phyloP scores from a whole-genome alignment of 2,888 invertebrate species.

The Sericinus montela region DNA sequence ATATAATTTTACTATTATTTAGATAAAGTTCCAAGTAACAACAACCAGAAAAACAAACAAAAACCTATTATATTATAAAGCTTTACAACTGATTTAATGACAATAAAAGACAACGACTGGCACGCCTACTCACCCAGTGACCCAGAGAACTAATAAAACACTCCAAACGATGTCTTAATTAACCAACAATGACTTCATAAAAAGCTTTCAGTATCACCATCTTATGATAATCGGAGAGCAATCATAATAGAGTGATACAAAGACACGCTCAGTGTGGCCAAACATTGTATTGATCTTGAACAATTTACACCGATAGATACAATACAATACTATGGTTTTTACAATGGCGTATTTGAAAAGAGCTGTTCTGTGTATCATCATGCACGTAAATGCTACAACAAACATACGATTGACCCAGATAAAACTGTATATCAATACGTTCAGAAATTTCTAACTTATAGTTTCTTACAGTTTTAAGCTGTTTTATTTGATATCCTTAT shows the following conservation, averaged over 20 bases:
- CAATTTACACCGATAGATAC: slow-evolving; percentile 47
- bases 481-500: neutral
- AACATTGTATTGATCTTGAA: slow-evolving; percentile 54
- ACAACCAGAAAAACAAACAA: neutral
- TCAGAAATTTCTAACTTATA: slow-evolving; percentile 5
- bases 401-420: slow-evolving; percentile 53
- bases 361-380: slow-evolving; percentile 48
- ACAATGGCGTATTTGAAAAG: slow-evolving; percentile 56
- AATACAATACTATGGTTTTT: slow-evolving; percentile 53
- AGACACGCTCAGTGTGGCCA: slow-evolving; percentile 34
- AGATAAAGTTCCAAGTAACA: too few relatives aligned
- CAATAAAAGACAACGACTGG: slow-evolving; percentile 39
- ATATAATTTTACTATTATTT: too few relatives aligned
- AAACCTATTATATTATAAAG: slow-evolving; percentile 21
- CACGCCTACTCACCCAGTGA: slow-evolving; percentile 56
- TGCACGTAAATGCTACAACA: slow-evolving; percentile 46
- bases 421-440: slow-evolving; percentile 21
- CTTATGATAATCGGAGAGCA: slow-evolving; percentile 51
- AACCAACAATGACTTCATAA: slow-evolving; percentile 56
- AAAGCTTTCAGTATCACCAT: slow-evolving; percentile 48
- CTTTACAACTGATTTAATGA: slow-evolving; percentile 24
- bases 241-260: slow-evolving; percentile 55
- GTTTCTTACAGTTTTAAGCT: slow-evolving; percentile 9
- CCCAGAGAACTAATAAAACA: slow-evolving; percentile 55
- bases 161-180: slow-evolving; percentile 55